Evolutionary conservation across 2,113 vertebrate genomes (phyloP).

Genomic region (Hemiscyllium ocellatum): DNA sequence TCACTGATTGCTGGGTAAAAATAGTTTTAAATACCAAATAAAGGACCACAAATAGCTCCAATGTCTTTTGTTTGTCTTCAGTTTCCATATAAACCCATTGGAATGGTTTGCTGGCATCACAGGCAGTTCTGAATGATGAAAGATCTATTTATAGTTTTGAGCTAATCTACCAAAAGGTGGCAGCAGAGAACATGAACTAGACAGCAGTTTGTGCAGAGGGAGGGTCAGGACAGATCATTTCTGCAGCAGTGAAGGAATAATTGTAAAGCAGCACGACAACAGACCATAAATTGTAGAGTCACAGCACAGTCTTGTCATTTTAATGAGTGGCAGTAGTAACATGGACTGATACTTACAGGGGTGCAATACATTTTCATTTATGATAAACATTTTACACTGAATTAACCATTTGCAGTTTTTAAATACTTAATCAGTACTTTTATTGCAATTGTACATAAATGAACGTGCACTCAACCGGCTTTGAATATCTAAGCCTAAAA

Average conservation of each 20-base stretch:
- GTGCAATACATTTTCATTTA: background rate
- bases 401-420: background rate
- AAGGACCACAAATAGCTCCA: background rate
- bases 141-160: background rate
- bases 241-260: background rate
- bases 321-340: constrained; percentile 21
- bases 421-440: background rate
- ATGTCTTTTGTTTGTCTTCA: background rate
- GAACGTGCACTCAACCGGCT: background rate
- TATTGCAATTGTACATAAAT: background rate
- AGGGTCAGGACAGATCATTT: background rate
- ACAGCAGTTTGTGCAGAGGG: too few species aligned
- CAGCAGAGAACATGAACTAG: background rate
- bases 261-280: constrained; percentile 7
- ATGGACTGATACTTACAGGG: background rate
- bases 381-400: background rate
- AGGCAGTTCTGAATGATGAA: background rate
- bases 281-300: background rate
- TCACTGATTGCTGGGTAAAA: background rate
- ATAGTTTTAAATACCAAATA: background rate
- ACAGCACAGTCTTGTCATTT: background rate
- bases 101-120: background rate
- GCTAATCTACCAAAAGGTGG: background rate
- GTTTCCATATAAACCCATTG: background rate
- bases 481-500: background rate